Evolutionary conservation across 2,797 vertebrate genomes (phyloP).

Genomic region (Tamandua tetradactyla): DNA sequence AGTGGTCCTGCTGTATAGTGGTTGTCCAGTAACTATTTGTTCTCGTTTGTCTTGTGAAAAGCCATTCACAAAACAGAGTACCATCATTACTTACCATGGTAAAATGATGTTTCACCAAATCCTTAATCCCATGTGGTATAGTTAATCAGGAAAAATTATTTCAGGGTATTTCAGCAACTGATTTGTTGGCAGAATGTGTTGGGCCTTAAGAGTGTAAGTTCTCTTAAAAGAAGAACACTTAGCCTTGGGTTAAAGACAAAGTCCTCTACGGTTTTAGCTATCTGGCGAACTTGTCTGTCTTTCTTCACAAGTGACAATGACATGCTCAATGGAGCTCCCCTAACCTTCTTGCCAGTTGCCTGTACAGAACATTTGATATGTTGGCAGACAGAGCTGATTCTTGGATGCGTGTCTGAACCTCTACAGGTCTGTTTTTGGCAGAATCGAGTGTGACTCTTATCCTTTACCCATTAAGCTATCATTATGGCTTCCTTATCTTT

Average conservation of each 20-base stretch:
- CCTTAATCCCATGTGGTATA: constrained; percentile 4
- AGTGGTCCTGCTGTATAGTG: neutral
- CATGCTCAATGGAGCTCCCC: constrained; percentile 67
- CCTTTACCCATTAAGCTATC: constrained; percentile 82
- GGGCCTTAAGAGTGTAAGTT: constrained; percentile 22
- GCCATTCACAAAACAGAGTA: neutral
- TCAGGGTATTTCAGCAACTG: constrained; percentile 38
- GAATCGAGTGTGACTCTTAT: constrained; percentile 81
- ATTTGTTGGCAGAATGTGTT: neutral
- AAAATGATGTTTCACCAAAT: neutral
- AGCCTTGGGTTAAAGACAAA: constrained; percentile 45
- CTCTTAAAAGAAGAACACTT: constrained; percentile 30
- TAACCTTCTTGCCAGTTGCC: constrained; percentile 72
- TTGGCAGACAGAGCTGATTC: constrained; percentile 74
- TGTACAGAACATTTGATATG: constrained; percentile 70
- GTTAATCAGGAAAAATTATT: constrained; percentile 25
- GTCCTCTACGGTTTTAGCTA: constrained; percentile 7
- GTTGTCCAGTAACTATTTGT: neutral
- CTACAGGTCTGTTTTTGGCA: constrained; percentile 80
- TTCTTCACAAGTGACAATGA: constrained; percentile 73
- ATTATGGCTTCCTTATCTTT: constrained; percentile 82
- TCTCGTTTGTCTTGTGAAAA: constrained; percentile 51
- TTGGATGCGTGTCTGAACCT: constrained; percentile 78
- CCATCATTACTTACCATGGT: constrained; percentile 34
- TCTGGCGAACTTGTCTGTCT: constrained; percentile 69